These are phyloP conservation scores for Scaptomyza caliginosa DNA, from an alignment of 2,888 invertebrate species.

Conservation along the genomic window DNA sequence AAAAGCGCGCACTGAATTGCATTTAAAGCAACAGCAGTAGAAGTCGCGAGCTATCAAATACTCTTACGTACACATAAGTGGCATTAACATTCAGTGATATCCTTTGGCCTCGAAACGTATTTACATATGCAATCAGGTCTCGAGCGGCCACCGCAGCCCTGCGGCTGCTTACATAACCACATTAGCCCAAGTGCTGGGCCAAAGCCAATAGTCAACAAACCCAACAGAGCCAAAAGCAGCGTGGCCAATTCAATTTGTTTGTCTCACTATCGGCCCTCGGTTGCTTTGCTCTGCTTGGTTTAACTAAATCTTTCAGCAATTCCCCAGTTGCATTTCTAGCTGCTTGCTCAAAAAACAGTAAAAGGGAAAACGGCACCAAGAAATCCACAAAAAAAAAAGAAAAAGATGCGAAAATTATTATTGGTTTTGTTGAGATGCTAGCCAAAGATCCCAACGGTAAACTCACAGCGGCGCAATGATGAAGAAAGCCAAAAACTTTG, in stretches of 20 bases:
- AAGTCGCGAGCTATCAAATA: slow-evolving; percentile 1
- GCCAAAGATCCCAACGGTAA: slow-evolving; percentile 70
- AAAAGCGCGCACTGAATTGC: slow-evolving; percentile 21
- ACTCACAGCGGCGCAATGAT: slow-evolving; percentile 68
- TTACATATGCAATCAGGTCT: slow-evolving; percentile 67
- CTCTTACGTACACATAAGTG: not conserved
- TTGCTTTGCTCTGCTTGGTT: slow-evolving; percentile 19
- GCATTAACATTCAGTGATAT: slow-evolving; percentile 14
- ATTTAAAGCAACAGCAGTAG: slow-evolving; percentile 27
- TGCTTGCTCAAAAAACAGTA: slow-evolving; percentile 10
- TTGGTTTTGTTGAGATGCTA: slow-evolving; percentile 68
- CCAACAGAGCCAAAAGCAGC: slow-evolving; percentile 42
- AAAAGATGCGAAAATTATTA: slow-evolving; percentile 68
- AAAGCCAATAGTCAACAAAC: slow-evolving; percentile 53
- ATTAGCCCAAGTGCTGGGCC: slow-evolving; percentile 59
- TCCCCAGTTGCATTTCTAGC: slow-evolving; percentile 68
- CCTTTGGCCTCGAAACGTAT: slow-evolving; percentile 48
- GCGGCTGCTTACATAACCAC: slow-evolving; percentile 67
- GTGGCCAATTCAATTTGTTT: slow-evolving; percentile 74
- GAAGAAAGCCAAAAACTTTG: slow-evolving; percentile 60
- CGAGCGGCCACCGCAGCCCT: slow-evolving; percentile 34
- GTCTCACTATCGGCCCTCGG: slow-evolving; percentile 57
- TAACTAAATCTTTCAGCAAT: slow-evolving; percentile 57
- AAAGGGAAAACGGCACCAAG: not conserved
- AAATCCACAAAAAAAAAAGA: not conserved